These are phyloP conservation scores for Drosophila paulistorum DNA, from an alignment of 1,140 invertebrate genomes.

Conservation along the genomic window DNA sequence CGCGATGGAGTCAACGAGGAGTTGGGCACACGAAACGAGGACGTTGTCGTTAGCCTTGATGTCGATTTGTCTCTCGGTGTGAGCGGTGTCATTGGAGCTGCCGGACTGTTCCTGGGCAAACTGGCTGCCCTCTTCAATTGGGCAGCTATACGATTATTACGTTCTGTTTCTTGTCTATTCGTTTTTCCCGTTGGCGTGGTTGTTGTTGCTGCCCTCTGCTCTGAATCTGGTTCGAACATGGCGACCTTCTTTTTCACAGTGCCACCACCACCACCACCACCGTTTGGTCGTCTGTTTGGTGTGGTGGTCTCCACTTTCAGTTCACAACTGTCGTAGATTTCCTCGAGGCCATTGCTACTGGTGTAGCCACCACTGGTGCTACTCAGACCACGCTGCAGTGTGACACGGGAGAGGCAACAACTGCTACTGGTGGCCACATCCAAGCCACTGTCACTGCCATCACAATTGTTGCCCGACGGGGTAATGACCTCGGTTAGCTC, in stretches of 20 bases:
- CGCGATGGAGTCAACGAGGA: constrained; percentile 75
- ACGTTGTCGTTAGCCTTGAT: constrained; percentile 46
- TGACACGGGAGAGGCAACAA: constrained; percentile 65
- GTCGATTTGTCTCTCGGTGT: constrained; percentile 34
- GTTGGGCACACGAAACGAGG: constrained; percentile 60
- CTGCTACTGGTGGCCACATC: constrained; percentile 86
- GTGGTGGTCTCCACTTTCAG: constrained; percentile 85
- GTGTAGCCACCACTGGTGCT: constrained; percentile 86
- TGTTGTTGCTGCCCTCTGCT: constrained; percentile 40
- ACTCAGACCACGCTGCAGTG: constrained; percentile 84
- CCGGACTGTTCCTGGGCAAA: constrained; percentile 84
- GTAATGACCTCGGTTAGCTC: constrained; percentile 56
- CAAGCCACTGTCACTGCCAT: constrained; percentile 91
- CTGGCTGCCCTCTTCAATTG: constrained; percentile 84
- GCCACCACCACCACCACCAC: constrained; percentile 33
- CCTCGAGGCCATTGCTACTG: constrained; percentile 86
- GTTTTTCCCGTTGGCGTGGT: constrained; percentile 53
- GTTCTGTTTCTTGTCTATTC: constrained; percentile 31
- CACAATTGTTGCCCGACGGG: constrained; percentile 71
- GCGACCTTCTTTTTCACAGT: constrained; percentile 78
- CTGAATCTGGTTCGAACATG: constrained; percentile 67
- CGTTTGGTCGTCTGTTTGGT: constrained; percentile 45
- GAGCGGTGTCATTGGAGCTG: constrained; percentile 58
- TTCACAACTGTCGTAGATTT: constrained; percentile 86
- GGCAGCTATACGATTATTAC: constrained; percentile 60